Evolutionary conservation across 2,797 vertebrate genomes (phyloP).

Genomic region (Pipistrellus kuhlii): DNA sequence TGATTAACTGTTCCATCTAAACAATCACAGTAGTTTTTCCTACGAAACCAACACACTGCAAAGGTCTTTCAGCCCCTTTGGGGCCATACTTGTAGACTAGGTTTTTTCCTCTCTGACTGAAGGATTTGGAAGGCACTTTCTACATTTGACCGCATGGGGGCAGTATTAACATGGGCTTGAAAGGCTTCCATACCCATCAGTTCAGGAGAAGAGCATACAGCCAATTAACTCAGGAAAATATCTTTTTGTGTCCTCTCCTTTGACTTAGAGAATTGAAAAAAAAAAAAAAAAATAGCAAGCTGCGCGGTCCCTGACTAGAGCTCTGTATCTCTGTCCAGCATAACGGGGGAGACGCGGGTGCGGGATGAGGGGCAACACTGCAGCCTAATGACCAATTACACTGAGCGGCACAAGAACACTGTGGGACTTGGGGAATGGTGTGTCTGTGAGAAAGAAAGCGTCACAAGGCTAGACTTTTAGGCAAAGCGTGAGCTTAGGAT

Average conservation of each 20-base stretch:
- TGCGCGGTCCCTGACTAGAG: background rate
- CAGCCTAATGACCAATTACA: constrained; percentile 55
- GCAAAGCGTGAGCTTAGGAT: background rate
- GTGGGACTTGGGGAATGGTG: background rate
- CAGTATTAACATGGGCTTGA: constrained; percentile 81
- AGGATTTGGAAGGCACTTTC: constrained; percentile 52
- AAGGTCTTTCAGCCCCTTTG: background rate
- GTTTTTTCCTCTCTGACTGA: background rate
- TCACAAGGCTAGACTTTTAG: background rate
- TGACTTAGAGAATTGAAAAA: background rate
- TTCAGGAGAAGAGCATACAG: background rate
- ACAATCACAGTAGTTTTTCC: background rate
- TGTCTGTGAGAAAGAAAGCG: background rate
- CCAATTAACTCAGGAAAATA: constrained; percentile 56
- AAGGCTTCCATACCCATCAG: background rate
- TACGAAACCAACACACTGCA: background rate
- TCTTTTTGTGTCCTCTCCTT: constrained; percentile 59
- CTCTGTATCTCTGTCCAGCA: background rate
- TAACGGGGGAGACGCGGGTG: background rate
- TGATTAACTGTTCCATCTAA: background rate
- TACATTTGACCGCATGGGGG: constrained; percentile 79
- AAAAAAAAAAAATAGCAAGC: background rate
- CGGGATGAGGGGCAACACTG: background rate
- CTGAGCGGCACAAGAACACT: background rate
- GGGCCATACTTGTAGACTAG: fast-evolving